Percentiles rank a stretch among this genome's conserved stretches.
These are phyloP conservation scores for Ischnura elegans DNA, from an alignment of 2,888 invertebrate genomes.

Conservation along the genomic window DNA sequence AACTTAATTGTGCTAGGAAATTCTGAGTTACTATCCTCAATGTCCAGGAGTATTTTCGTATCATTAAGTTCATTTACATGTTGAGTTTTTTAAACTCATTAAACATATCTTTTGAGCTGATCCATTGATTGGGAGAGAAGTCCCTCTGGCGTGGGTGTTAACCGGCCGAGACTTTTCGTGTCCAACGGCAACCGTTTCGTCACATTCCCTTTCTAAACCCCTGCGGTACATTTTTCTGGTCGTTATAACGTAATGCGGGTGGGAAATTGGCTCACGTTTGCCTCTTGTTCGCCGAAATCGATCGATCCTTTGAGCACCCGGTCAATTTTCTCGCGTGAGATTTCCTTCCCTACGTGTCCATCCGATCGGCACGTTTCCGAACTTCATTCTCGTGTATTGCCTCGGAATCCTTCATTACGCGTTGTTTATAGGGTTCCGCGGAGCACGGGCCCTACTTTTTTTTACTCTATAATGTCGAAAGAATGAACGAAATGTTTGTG, in stretches of 20 bases:
- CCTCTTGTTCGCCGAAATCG: background rate
- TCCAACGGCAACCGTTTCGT: background rate
- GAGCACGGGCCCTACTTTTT: no score
- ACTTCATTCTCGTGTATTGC: background rate
- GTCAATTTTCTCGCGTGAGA: background rate
- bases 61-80: no score
- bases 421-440: no score
- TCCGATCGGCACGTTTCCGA: background rate
- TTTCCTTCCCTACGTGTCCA: background rate
- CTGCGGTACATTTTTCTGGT: conserved; percentile 4
- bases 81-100: no score
- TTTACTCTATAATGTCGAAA: no score
- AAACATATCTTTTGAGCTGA: no score
- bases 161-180: background rate
- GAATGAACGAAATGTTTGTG: no score
- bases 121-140: no score
- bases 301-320: background rate
- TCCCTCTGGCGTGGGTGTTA: conserved; percentile 23
- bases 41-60: no score
- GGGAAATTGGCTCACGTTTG: conserved; percentile 17
- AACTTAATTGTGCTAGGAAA: no score
- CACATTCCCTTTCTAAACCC: conserved; percentile 17
- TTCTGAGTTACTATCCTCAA: no score
- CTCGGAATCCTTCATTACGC: no score
- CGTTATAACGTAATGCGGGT: conserved; percentile 19